Conservation (phyloP, 2,888 invertebrate species). For the Acheta domesticus region DNA sequence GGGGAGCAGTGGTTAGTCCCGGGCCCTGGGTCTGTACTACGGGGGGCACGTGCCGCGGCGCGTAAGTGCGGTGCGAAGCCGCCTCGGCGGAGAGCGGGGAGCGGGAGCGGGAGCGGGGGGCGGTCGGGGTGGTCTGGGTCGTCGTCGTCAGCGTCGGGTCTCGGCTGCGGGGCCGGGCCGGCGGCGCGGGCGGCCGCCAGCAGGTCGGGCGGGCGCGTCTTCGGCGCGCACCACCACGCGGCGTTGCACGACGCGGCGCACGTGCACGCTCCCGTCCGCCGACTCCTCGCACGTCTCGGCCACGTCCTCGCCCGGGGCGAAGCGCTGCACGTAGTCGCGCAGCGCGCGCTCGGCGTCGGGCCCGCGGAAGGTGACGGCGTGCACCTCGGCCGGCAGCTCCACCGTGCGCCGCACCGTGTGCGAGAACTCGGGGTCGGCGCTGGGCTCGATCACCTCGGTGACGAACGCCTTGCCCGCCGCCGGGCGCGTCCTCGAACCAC, state of each 20-base stretch:
- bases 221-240: slow-evolving; percentile 48
- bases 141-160: slow-evolving; percentile 35
- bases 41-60: slow-evolving; percentile 32
- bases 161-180: slow-evolving; percentile 33
- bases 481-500: slow-evolving; percentile 50
- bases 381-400: slow-evolving; percentile 52
- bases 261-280: slow-evolving; percentile 54
- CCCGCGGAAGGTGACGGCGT: slow-evolving; percentile 54
- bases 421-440: slow-evolving; percentile 48
- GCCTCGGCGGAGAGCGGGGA: slow-evolving; percentile 29
- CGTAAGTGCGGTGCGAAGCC: slow-evolving; percentile 33
- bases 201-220: slow-evolving; percentile 20
- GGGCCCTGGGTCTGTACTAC: slow-evolving; percentile 37
- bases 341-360: slow-evolving; percentile 53
- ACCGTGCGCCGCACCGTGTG: slow-evolving; percentile 52
- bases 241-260: slow-evolving; percentile 51
- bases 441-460: slow-evolving; percentile 52
- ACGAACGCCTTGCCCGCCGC: slow-evolving; percentile 48
- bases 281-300: slow-evolving; percentile 54
- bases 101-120: slow-evolving; percentile 24
- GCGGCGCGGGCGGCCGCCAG: slow-evolving; percentile 29
- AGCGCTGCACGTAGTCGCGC: slow-evolving; percentile 51
- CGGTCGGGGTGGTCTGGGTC: background rate
- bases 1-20: slow-evolving; percentile 36
- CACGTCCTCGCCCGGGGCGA: slow-evolving; percentile 53